phyloP scores from a whole-genome alignment of 2,888 invertebrate genomes.

The Dromius quadrimaculatus region DNA sequence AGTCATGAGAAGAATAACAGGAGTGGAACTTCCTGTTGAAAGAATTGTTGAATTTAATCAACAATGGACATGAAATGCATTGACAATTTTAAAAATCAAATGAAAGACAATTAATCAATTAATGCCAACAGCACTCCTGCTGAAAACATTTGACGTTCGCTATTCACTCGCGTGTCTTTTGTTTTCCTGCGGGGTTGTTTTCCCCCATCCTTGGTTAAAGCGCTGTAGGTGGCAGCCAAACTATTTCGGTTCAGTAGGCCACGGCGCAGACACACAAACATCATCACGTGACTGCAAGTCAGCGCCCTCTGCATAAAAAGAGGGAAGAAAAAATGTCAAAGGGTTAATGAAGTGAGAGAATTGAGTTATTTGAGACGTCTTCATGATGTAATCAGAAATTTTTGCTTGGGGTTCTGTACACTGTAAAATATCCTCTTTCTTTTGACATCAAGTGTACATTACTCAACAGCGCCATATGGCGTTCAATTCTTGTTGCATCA shows the following conservation, averaged over 20 bases:
- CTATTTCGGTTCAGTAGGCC: constrained; percentile 1
- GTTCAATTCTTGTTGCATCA: neutral
- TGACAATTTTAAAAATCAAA: too few species aligned
- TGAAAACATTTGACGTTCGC: neutral
- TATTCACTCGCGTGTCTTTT: neutral
- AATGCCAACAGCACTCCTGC: neutral
- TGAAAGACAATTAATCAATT: too few species aligned
- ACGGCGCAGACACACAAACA: constrained; percentile 4
- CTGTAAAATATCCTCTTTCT: neutral
- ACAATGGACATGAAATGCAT: too few species aligned
- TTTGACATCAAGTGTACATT: neutral
- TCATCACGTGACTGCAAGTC: neutral
- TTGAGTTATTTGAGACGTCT: too few species aligned
- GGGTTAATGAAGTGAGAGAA: too few species aligned
- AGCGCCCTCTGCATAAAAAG: neutral
- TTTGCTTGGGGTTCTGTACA: too few species aligned
- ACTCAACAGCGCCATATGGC: neutral
- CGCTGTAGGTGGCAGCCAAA: neutral
- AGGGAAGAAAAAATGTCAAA: too few species aligned
- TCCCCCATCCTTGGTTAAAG: neutral
- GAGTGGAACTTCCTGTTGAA: too few species aligned
- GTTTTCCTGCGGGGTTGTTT: neutral
- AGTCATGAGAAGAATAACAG: too few species aligned
- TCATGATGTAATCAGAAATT: too few species aligned
- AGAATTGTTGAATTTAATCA: too few species aligned